These are phyloP conservation scores for Heteropelma amictum DNA, from an alignment of 2,888 invertebrate species.

Conservation along the genomic window DNA sequence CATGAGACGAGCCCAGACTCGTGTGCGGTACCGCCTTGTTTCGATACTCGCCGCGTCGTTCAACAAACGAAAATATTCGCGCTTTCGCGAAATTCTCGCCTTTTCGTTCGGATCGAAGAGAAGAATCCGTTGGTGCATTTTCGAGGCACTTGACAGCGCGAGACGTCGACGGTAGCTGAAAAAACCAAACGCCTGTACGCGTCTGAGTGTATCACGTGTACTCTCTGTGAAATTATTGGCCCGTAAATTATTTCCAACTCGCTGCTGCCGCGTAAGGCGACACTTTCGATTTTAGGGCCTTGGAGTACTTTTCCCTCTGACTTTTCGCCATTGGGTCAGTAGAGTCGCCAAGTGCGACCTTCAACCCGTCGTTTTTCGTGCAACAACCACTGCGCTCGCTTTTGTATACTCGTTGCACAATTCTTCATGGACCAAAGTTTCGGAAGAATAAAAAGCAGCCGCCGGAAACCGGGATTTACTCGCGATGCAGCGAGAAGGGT, in stretches of 20 bases:
- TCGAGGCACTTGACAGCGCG: background rate
- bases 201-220: constrained; percentile 18
- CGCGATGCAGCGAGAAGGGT: too few species aligned
- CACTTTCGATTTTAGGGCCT: constrained; percentile 65
- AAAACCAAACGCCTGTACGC: background rate
- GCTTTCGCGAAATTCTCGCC: background rate
- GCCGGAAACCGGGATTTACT: background rate
- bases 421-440: too few species aligned
- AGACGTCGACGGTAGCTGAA: constrained; percentile 31
- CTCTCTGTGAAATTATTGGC: constrained; percentile 39
- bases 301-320: constrained; percentile 29
- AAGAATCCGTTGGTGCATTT: background rate
- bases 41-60: too few species aligned
- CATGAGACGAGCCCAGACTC: too few species aligned
- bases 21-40: too few species aligned
- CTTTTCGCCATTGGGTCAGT: constrained; percentile 60
- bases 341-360: constrained; percentile 49
- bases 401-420: constrained; percentile 21
- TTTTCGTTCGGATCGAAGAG: background rate
- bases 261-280: constrained; percentile 37
- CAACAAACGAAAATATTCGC: too few species aligned
- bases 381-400: too few species aligned
- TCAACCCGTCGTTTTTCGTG: constrained; percentile 25
- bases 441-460: background rate
- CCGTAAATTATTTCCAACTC: constrained; percentile 57